Percentiles rank a stretch among this genome's conserved stretches.
These are phyloP conservation scores for Struthio camelus DNA, from an alignment of 2,113 vertebrate species.

Conservation along the genomic window DNA sequence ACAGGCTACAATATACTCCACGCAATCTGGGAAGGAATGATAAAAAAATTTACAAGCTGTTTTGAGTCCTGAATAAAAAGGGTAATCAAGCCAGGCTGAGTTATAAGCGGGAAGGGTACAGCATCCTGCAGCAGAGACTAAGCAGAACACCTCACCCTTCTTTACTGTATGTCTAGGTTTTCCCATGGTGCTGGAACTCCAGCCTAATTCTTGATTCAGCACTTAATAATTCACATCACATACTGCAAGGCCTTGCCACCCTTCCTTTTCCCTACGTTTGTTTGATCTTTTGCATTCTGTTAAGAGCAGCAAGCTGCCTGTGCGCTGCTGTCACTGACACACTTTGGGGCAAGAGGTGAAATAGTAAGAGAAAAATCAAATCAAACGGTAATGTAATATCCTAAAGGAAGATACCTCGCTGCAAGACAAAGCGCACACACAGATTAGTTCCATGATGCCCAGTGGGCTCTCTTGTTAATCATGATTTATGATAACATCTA, in stretches of 20 bases:
- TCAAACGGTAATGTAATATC: not conserved
- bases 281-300: conserved; percentile 54
- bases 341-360: conserved; percentile 62
- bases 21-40: conserved; percentile 76
- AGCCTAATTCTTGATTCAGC: conserved; percentile 19
- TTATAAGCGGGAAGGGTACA: conserved; percentile 65
- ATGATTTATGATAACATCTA: not conserved
- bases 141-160: conserved; percentile 73
- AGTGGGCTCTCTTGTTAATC: not conserved
- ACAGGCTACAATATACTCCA: conserved; percentile 56
- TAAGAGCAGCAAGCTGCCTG: not conserved
- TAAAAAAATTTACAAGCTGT: conserved; percentile 84
- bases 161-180: conserved; percentile 20
- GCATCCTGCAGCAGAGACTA: conserved; percentile 77
- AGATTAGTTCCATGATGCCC: conserved; percentile 36
- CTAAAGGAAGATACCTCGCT: conserved; percentile 10
- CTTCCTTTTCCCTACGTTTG: not conserved
- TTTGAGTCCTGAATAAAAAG: conserved; percentile 77
- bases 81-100: conserved; percentile 77
- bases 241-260: conserved; percentile 28
- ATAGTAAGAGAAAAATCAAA: not conserved
- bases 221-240: conserved; percentile 60
- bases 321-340: conserved; percentile 12
- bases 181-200: conserved; percentile 22
- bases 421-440: conserved; percentile 11